phyloP scores from a whole-genome alignment of 2,888 invertebrate species.

The Teleogryllus oceanicus region DNA sequence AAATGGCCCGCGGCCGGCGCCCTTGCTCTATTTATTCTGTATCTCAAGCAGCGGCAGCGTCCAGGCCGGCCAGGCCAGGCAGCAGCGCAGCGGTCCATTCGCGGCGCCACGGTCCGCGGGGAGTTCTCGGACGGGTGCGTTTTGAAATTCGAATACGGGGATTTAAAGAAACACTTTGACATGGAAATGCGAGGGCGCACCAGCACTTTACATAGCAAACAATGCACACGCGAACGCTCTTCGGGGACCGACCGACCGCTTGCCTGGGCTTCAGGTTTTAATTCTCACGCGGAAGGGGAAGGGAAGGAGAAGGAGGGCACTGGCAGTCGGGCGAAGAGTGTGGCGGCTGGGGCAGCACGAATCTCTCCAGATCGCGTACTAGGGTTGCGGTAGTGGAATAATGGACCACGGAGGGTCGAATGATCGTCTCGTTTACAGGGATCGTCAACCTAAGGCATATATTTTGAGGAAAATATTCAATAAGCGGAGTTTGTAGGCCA shows the following conservation, averaged over 20 bases:
- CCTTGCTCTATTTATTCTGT: not conserved
- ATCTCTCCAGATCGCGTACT: too few species aligned
- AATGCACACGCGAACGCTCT: not conserved
- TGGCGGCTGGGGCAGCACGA: too few species aligned
- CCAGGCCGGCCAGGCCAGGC: too few species aligned
- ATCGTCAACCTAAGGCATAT: too few species aligned
- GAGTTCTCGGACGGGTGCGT: not conserved
- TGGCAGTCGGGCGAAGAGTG: too few species aligned
- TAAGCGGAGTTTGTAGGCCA: too few species aligned
- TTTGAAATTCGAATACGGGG: slow-evolving; percentile 18
- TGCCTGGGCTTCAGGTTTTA: not conserved
- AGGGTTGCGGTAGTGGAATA: too few species aligned
- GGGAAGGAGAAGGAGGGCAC: too few species aligned
- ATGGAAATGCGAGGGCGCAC: not conserved
- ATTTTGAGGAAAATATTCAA: too few species aligned
- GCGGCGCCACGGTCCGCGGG: slow-evolving; percentile 3
- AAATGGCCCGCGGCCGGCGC: not conserved
- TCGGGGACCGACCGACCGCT: not conserved
- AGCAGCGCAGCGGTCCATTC: too few species aligned
- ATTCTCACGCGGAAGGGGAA: not conserved
- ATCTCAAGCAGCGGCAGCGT: not conserved
- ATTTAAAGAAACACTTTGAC: slow-evolving; percentile 18
- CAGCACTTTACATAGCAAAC: slow-evolving; percentile 10
- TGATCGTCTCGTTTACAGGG: too few species aligned
- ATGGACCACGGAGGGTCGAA: too few species aligned